phyloP scores from a whole-genome alignment of 2,113 vertebrate genomes.

The Elachura formosa region DNA sequence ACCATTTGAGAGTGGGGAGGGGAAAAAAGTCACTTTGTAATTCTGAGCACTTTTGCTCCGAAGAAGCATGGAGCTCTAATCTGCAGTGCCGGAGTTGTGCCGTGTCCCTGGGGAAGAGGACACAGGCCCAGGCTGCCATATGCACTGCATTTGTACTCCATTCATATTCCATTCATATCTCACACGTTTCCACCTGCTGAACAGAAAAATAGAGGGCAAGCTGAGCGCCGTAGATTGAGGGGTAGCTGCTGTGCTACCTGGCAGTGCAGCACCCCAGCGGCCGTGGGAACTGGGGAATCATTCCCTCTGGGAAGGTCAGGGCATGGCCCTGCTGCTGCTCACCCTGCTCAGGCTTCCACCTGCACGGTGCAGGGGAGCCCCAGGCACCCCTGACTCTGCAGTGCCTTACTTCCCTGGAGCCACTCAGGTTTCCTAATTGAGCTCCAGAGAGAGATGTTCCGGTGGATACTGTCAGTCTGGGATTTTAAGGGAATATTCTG shows the following conservation, averaged over 20 bases:
- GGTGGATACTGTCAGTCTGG: accelerated
- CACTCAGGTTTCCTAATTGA: accelerated
- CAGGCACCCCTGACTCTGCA: not conserved
- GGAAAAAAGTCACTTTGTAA: not conserved
- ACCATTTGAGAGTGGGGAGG: not conserved
- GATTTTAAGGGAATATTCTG: not conserved
- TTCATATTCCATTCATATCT: not conserved
- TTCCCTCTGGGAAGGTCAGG: accelerated
- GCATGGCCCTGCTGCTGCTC: not conserved
- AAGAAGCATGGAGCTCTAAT: accelerated
- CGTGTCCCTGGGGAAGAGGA: not conserved
- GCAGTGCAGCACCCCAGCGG: not conserved
- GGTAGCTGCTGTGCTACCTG: not conserved
- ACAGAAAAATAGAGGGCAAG: not conserved
- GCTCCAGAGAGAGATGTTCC: not conserved
- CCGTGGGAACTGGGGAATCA: not conserved
- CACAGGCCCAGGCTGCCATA: accelerated
- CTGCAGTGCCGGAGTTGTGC: not conserved
- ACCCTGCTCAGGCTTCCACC: not conserved
- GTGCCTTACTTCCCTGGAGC: not conserved
- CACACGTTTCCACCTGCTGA: not conserved
- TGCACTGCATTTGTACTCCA: not conserved
- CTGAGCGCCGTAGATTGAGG: not conserved
- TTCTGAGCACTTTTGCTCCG: not conserved
- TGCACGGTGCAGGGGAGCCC: not conserved